phyloP scores from a whole-genome alignment of 2,888 invertebrate genomes.

The Leptogaster cylindrica region DNA sequence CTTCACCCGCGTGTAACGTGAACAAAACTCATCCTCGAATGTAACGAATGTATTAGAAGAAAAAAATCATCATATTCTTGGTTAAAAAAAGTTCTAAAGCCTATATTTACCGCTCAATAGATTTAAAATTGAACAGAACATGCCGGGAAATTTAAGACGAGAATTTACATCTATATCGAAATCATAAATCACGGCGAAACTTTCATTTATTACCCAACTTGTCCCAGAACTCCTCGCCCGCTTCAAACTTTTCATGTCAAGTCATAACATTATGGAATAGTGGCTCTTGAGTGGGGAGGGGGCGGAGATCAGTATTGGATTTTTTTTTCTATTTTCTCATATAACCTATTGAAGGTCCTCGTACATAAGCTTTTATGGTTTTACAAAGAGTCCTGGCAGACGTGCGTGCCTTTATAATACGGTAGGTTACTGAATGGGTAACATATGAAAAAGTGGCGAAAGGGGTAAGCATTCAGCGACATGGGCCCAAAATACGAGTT shows the following conservation, averaged over 20 bases:
- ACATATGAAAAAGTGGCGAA: background rate
- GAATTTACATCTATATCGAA: slow-evolving; percentile 36
- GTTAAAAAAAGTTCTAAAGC: no score
- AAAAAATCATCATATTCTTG: no score
- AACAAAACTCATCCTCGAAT: no score
- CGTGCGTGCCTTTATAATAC: slow-evolving; percentile 33
- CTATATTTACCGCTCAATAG: slow-evolving; percentile 31
- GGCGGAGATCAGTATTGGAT: background rate
- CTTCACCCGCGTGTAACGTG: no score
- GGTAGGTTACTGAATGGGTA: background rate
- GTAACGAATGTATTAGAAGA: no score
- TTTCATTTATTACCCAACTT: slow-evolving; percentile 15
- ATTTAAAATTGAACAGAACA: slow-evolving; percentile 19
- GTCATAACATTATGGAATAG: slow-evolving; percentile 30
- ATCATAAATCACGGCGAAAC: slow-evolving; percentile 30
- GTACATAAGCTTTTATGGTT: background rate
- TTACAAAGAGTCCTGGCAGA: slow-evolving; percentile 19
- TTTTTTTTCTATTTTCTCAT: slow-evolving; percentile 19
- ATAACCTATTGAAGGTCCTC: background rate
- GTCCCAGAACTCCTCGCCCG: background rate
- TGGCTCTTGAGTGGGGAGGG: slow-evolving; percentile 5
- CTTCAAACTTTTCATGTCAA: slow-evolving; percentile 35
- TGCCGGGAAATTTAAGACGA: slow-evolving; percentile 11
- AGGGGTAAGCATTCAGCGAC: background rate
- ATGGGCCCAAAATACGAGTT: slow-evolving; percentile 1